phyloP scores from a whole-genome alignment of 2,888 invertebrate species.

The Athetis lepigone region DNA sequence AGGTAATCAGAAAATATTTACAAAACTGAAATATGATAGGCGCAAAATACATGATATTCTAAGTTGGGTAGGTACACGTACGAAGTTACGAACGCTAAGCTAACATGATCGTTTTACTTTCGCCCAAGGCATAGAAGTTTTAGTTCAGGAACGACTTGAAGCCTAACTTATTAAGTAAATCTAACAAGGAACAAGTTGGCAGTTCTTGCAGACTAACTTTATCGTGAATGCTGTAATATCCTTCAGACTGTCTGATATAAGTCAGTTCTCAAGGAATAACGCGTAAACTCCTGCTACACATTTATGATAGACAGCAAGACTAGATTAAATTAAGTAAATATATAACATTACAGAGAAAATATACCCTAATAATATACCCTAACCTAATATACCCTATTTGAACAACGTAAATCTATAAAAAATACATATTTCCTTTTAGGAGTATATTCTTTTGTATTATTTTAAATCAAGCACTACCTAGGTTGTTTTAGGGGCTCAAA shows the following conservation, averaged over 20 bases:
- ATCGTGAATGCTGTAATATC: constrained; percentile 16
- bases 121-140: constrained; percentile 22
- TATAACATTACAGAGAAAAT: background rate
- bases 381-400: no score
- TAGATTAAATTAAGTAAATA: constrained; percentile 4
- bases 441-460: background rate
- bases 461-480: background rate
- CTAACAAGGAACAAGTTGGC: constrained; percentile 24
- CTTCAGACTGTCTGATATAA: constrained; percentile 14
- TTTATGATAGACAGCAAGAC: background rate
- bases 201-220: constrained; percentile 32
- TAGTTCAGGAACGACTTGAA: constrained; percentile 20
- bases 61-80: constrained; percentile 1
- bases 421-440: background rate
- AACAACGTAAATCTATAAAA: constrained; percentile 2
- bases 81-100: background rate
- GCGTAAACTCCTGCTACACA: background rate
- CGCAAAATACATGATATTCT: background rate
- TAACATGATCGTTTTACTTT: constrained; percentile 5
- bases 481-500: constrained; percentile 7
- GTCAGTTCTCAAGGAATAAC: background rate
- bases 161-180: constrained; percentile 40
- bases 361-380: no score
- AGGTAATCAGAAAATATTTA: constrained; percentile 26
- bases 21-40: background rate